Evolutionary conservation across 2,113 vertebrate species (phyloP).

Genomic region (Sakesphorus luctuosus): DNA sequence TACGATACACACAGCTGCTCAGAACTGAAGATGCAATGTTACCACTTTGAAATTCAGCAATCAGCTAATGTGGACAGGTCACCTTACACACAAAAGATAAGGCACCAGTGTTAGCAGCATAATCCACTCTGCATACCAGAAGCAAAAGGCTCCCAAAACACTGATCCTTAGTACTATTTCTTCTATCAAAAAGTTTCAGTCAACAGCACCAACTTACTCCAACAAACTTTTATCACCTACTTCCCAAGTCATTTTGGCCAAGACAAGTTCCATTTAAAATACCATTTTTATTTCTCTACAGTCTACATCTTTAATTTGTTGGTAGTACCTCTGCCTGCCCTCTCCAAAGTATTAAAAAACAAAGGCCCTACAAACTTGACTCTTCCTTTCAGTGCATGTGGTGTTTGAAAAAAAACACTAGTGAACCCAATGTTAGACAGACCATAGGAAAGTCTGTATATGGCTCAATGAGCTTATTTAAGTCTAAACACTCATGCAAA

Average conservation of each 20-base stretch:
- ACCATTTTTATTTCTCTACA: neutral
- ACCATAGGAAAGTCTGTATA: neutral
- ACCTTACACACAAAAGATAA: neutral
- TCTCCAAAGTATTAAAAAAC: neutral
- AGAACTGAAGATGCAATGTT: neutral
- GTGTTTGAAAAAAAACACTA: neutral
- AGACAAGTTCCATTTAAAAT: neutral
- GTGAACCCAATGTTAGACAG: neutral
- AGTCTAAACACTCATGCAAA: neutral
- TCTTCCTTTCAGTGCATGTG: neutral
- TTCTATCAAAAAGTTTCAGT: neutral
- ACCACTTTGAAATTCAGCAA: neutral
- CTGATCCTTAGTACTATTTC: neutral
- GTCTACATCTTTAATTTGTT: neutral
- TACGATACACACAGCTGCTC: neutral
- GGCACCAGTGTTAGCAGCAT: neutral
- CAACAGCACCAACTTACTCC: neutral
- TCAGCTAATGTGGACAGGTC: neutral
- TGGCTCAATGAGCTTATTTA: neutral
- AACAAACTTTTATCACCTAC: neutral
- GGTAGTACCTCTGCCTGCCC: neutral
- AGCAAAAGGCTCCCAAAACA: neutral
- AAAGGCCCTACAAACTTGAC: neutral
- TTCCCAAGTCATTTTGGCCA: neutral
- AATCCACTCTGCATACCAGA: neutral